Evolutionary conservation across 1,140 invertebrate genomes (phyloP).

Genomic region (Megalopta genalis): DNA sequence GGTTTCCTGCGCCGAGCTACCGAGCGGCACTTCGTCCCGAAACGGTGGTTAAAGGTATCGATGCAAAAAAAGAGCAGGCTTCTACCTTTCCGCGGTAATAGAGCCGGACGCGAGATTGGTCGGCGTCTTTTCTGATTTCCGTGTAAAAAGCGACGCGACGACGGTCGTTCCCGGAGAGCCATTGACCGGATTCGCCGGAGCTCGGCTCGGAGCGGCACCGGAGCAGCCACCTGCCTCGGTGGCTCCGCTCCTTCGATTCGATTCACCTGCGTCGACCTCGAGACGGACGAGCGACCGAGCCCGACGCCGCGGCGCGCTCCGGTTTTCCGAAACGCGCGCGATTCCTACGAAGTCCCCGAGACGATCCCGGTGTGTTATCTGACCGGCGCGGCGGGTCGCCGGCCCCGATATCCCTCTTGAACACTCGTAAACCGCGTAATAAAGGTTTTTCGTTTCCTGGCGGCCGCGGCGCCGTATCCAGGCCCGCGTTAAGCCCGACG

Average conservation of each 20-base stretch:
- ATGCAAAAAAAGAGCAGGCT: slow-evolving; percentile 3
- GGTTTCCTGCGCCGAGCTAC: no score
- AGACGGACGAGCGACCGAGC: background rate
- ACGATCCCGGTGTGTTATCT: slow-evolving; percentile 14
- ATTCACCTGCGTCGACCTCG: slow-evolving; percentile 63
- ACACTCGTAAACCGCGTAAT: slow-evolving; percentile 28
- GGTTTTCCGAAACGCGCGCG: slow-evolving; percentile 9
- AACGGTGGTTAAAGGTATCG: background rate
- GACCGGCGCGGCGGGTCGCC: no score
- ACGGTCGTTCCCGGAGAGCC: slow-evolving; percentile 47
- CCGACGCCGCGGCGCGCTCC: background rate
- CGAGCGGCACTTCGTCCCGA: background rate
- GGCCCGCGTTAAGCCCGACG: background rate
- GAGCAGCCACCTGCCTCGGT: slow-evolving; percentile 61
- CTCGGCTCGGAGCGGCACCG: background rate
- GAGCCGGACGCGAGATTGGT: slow-evolving; percentile 62
- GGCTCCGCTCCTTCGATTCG: slow-evolving; percentile 64
- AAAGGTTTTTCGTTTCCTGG: slow-evolving; percentile 22
- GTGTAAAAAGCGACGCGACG: slow-evolving; percentile 58
- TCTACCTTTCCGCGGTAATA: slow-evolving; percentile 50
- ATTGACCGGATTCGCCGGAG: slow-evolving; percentile 45
- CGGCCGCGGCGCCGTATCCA: background rate
- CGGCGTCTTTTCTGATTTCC: slow-evolving; percentile 60
- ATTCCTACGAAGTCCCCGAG: background rate
- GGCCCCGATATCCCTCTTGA: background rate